Percentiles rank a stretch among this genome's conserved stretches.
Conservation (phyloP, 2,113 vertebrate genomes). For the Lasiurus borealis region DNA sequence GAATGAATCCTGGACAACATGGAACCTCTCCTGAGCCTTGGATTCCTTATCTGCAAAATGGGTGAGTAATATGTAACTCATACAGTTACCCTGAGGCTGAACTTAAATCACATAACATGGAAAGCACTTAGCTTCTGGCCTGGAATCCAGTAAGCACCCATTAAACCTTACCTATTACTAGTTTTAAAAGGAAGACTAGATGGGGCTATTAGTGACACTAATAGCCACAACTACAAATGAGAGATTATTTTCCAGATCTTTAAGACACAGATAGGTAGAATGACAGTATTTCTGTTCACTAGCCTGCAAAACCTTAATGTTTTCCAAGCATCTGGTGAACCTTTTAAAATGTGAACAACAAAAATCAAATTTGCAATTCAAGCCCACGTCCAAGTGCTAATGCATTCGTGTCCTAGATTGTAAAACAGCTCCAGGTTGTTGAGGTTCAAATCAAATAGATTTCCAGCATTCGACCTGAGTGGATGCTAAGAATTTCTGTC, state of each 20-base stretch:
- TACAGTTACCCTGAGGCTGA: not conserved
- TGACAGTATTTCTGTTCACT: slow-evolving; percentile 35
- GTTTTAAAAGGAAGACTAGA: too few species aligned
- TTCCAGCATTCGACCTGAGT: slow-evolving; percentile 12
- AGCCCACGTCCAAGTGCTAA: slow-evolving; percentile 72
- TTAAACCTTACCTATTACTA: not conserved
- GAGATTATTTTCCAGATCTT: slow-evolving; percentile 29
- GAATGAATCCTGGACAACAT: not conserved
- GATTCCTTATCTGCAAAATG: slow-evolving; percentile 29
- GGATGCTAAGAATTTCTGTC: not conserved
- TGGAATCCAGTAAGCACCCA: not conserved
- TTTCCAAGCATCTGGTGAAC: slow-evolving; percentile 71
- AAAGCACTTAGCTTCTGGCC: not conserved
- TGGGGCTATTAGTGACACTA: not conserved
- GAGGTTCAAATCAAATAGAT: slow-evolving; percentile 38
- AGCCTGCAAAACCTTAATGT: slow-evolving; percentile 33
- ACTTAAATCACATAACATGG: not conserved
- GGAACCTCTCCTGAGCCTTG: not conserved
- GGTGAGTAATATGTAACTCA: not conserved
- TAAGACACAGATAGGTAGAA: slow-evolving; percentile 41
- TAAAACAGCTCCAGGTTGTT: not conserved
- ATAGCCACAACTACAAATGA: not conserved
- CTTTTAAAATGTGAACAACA: slow-evolving; percentile 73
- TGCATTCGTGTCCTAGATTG: slow-evolving; percentile 67
- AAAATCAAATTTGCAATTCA: slow-evolving; percentile 76